phyloP scores from a whole-genome alignment of 2,113 vertebrate species.

The Solea solea region DNA sequence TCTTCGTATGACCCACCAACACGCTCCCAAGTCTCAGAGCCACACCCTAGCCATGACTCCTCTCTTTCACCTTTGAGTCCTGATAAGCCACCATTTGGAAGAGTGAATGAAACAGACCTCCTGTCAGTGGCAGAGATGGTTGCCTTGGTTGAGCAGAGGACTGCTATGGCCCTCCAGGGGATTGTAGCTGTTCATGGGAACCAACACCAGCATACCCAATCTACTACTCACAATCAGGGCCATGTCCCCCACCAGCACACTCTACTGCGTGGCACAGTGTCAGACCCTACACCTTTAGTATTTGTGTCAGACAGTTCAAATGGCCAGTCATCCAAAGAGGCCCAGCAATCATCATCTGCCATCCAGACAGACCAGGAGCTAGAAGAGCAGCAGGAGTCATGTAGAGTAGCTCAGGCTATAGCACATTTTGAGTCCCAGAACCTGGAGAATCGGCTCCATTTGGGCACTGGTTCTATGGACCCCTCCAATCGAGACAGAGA shows the following conservation, averaged over 20 bases:
- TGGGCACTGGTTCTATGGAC: slow-evolving; percentile 46
- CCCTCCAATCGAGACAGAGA: slow-evolving; percentile 46
- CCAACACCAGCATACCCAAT: slow-evolving; percentile 53
- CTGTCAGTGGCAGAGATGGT: slow-evolving; percentile 96
- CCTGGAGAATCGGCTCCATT: slow-evolving; percentile 71
- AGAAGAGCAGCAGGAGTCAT: slow-evolving; percentile 81
- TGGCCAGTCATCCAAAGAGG: slow-evolving; percentile 51
- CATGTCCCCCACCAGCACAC: slow-evolving; percentile 69
- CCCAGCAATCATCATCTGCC: slow-evolving; percentile 58
- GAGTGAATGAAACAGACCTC: slow-evolving; percentile 82
- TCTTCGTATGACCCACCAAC: slow-evolving; percentile 86
- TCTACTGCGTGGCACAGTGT: slow-evolving; percentile 62
- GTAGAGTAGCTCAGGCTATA: slow-evolving; percentile 89
- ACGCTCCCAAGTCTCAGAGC: slow-evolving; percentile 68
- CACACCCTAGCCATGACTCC: slow-evolving; percentile 45
- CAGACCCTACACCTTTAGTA: slow-evolving; percentile 75
- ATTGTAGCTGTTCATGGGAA: slow-evolving; percentile 76
- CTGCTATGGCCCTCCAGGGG: slow-evolving; percentile 85
- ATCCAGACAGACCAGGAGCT: slow-evolving; percentile 73
- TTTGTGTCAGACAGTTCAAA: slow-evolving; percentile 80
- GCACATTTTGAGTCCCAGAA: slow-evolving; percentile 90
- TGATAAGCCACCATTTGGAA: slow-evolving; percentile 59
- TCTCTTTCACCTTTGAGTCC: slow-evolving; percentile 20
- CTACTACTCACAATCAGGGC: slow-evolving; percentile 43
- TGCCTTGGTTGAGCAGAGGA: slow-evolving; percentile 90